Conservation (phyloP, 2,797 vertebrate genomes). For the Sebastes hubbsi region DNA sequence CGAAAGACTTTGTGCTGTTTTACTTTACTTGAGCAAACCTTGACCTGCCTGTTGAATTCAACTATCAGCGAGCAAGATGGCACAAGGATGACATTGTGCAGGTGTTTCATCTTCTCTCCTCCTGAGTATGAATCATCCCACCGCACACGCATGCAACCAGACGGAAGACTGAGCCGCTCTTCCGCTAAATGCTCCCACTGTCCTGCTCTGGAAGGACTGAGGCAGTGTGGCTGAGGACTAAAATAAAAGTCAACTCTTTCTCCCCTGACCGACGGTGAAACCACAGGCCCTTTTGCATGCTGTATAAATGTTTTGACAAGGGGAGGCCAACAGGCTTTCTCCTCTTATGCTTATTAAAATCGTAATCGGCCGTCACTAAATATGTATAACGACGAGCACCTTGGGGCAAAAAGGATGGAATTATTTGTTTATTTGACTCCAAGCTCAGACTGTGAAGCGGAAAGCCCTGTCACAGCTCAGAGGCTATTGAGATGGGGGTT, state of each 20-base stretch:
- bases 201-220: conserved; percentile 57
- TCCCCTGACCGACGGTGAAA: conserved; percentile 55
- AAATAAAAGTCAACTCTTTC: conserved; percentile 74
- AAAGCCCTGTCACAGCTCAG: conserved; percentile 61
- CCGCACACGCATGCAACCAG: conserved; percentile 32
- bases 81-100: conserved; percentile 63
- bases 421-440: conserved; percentile 75
- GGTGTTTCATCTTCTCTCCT: conserved; percentile 51
- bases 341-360: conserved; percentile 70
- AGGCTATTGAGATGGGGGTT: conserved; percentile 62
- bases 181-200: conserved; percentile 74
- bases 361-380: conserved; percentile 67
- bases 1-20: not conserved
- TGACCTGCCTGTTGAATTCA: not conserved
- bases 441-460: conserved; percentile 42
- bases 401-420: conserved; percentile 50
- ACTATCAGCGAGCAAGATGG: conserved; percentile 7
- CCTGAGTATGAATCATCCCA: conserved; percentile 41
- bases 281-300: conserved; percentile 56
- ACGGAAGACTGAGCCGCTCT: conserved; percentile 39
- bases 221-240: conserved; percentile 56
- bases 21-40: not conserved
- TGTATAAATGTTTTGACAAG: conserved; percentile 80
- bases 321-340: conserved; percentile 56
- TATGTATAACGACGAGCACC: conserved; percentile 57